Conservation (phyloP, 2,113 vertebrate species). For the Cinclus mexicanus region DNA sequence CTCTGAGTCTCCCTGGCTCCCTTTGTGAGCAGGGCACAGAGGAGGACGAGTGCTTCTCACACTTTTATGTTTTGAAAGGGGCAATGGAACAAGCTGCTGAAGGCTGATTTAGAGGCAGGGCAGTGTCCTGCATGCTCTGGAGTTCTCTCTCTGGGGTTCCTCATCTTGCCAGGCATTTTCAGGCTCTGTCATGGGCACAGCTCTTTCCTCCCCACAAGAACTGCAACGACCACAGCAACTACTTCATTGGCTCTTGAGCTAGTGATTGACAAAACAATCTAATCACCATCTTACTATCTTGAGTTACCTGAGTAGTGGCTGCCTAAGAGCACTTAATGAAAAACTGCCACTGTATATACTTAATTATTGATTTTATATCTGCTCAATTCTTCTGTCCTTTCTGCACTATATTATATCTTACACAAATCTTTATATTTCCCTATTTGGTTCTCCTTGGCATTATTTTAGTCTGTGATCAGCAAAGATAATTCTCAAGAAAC, state of each 20-base stretch:
- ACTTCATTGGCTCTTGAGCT: not conserved
- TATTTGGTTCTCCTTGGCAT: not conserved
- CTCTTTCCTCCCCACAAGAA: not conserved
- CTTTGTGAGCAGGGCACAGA: not conserved
- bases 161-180: not conserved
- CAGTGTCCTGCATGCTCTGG: not conserved
- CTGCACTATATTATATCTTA: not conserved
- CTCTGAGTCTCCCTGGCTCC: not conserved
- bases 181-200: not conserved
- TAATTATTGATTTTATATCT: not conserved
- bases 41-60: not conserved
- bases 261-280: not conserved
- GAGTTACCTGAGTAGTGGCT: not conserved
- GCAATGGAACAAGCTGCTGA: not conserved
- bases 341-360: not conserved
- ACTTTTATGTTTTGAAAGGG: not conserved
- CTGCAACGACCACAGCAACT: not conserved
- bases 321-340: not conserved
- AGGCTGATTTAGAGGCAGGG: not conserved
- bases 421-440: not conserved
- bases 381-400: not conserved
- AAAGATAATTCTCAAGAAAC: not conserved
- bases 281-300: not conserved
- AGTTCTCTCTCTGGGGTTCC: not conserved
- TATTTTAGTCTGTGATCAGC: not conserved